A percentile compares a stretch with the other conserved stretches of the same genome.
Evolutionary conservation across 1,140 invertebrate genomes (phyloP).

Genomic region (Drosophila paulistorum): DNA sequence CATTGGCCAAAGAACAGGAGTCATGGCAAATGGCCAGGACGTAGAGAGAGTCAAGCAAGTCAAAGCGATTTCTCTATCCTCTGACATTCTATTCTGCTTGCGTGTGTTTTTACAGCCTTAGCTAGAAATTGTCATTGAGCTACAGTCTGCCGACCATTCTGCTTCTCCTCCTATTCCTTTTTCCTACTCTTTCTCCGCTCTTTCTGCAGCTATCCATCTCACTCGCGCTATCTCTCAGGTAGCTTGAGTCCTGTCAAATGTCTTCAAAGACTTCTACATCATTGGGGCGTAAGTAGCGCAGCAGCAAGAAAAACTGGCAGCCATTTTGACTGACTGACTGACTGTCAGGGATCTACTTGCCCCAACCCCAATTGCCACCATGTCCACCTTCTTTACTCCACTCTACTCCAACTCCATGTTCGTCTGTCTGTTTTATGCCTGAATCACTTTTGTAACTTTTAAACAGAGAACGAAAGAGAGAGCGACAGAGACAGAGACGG

Average conservation of each 20-base stretch:
- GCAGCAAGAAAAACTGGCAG: slow-evolving; percentile 49
- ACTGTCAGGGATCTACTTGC: slow-evolving; percentile 36
- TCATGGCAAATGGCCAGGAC: slow-evolving; percentile 37
- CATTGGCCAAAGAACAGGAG: slow-evolving; percentile 11
- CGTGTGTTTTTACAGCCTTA: slow-evolving; percentile 26
- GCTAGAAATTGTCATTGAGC: slow-evolving; percentile 57
- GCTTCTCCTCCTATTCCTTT: background rate
- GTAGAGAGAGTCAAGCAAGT: slow-evolving; percentile 40
- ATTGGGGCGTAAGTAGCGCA: slow-evolving; percentile 53
- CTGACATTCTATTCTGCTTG: slow-evolving; percentile 20
- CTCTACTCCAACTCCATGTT: slow-evolving; percentile 16
- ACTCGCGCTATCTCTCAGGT: slow-evolving; percentile 41
- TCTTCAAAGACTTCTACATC: slow-evolving; percentile 63
- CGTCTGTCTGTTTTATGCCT: slow-evolving; percentile 63
- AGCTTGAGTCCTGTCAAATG: slow-evolving; percentile 41
- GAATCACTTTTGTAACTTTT: slow-evolving; percentile 78
- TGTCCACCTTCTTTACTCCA: background rate
- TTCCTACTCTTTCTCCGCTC: slow-evolving; percentile 13
- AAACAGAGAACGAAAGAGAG: background rate
- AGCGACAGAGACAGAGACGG: slow-evolving; percentile 25
- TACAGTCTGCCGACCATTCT: slow-evolving; percentile 9
- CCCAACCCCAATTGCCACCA: background rate
- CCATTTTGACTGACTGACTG: slow-evolving; percentile 68
- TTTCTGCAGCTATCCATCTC: slow-evolving; percentile 1
- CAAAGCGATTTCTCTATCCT: slow-evolving; percentile 43